Conservation (phyloP, 2,797 vertebrate genomes). For the Kryptopterus vitreolus region DNA sequence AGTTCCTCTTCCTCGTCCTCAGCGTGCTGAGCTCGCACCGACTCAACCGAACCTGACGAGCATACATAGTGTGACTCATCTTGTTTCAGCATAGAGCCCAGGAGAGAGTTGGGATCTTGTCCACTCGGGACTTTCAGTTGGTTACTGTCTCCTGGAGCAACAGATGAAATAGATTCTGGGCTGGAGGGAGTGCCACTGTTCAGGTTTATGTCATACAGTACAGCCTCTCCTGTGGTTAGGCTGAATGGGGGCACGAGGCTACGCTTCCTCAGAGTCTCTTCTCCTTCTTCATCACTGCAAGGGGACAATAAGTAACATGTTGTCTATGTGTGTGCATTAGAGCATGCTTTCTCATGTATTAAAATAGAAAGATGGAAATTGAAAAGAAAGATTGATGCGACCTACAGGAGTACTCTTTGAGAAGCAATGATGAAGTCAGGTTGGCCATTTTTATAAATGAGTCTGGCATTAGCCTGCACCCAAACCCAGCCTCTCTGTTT, state of each 20-base stretch:
- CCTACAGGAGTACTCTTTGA: constrained; percentile 72
- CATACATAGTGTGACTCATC: constrained; percentile 63
- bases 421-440: constrained; percentile 74
- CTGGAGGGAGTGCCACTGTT: not conserved
- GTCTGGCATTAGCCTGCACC: constrained; percentile 73
- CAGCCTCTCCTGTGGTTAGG: constrained; percentile 69
- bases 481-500: constrained; percentile 71
- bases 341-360: not conserved
- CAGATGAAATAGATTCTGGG: constrained; percentile 46
- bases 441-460: constrained; percentile 71
- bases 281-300: constrained; percentile 74
- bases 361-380: not conserved
- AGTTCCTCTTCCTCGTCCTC: constrained; percentile 54
- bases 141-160: constrained; percentile 61
- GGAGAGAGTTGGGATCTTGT: constrained; percentile 60
- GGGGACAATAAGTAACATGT: constrained; percentile 27
- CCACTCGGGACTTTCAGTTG: constrained; percentile 14
- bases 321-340: not conserved
- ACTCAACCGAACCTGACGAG: constrained; percentile 2
- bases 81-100: constrained; percentile 73
- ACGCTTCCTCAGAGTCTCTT: constrained; percentile 70
- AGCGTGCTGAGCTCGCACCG: constrained; percentile 55
- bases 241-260: constrained; percentile 71
- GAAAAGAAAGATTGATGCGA: not conserved
- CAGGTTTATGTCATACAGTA: constrained; percentile 66